A percentile compares a stretch with the other conserved stretches of the same genome.
phyloP scores from a whole-genome alignment of 2,113 vertebrate genomes.

The Callocephalon fimbriatum region DNA sequence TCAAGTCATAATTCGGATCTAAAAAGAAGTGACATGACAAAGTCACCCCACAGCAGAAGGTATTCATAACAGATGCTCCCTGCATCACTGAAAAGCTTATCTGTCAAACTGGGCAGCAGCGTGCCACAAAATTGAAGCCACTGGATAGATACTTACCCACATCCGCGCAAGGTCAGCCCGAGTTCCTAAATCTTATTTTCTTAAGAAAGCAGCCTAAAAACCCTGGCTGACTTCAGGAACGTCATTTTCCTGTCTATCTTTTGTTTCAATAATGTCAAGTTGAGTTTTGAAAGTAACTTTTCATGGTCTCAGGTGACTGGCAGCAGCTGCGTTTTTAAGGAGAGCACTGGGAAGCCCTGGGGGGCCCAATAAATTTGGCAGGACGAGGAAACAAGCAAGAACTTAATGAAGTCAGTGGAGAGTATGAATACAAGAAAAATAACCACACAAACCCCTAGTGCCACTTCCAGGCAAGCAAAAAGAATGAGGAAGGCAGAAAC shows the following conservation, averaged over 20 bases:
- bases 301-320: background rate
- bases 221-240: background rate
- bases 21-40: background rate
- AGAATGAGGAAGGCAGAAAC: background rate
- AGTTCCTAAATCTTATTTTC: background rate
- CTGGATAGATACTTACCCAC: background rate
- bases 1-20: background rate
- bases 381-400: conserved; percentile 19
- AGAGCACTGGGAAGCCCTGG: background rate
- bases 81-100: background rate
- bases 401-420: conserved; percentile 67
- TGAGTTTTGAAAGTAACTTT: background rate
- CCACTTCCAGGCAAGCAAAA: background rate
- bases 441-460: conserved; percentile 40
- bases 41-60: background rate
- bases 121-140: background rate
- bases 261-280: background rate
- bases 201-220: background rate
- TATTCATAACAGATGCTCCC: background rate
- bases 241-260: background rate
- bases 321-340: conserved; percentile 46
- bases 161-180: background rate
- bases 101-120: background rate
- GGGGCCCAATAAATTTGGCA: conserved; percentile 20
- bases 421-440: conserved; percentile 42